Evolutionary conservation across 2,888 invertebrate genomes (phyloP).

Genomic region (Seira sanloemensis): DNA sequence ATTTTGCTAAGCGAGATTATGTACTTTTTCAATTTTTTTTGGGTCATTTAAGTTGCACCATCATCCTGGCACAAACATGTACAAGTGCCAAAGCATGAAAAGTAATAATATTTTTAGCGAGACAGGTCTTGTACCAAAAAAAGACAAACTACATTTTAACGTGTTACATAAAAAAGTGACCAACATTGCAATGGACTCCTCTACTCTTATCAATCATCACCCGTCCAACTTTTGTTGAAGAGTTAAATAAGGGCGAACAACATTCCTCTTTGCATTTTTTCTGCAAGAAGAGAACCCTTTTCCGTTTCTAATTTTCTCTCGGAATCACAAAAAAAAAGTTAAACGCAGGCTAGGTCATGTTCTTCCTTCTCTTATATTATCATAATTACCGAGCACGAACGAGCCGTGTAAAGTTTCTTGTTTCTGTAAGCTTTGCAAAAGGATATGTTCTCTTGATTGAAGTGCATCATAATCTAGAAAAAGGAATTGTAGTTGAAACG

Average conservation of each 20-base stretch:
- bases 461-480: slow-evolving; percentile 7
- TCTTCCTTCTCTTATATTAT: slow-evolving; percentile 38
- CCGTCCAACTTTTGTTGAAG: background rate
- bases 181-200: slow-evolving; percentile 5
- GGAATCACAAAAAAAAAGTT: background rate
- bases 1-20: background rate
- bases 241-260: background rate
- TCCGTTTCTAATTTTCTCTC: slow-evolving; percentile 2
- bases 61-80: too few species aligned
- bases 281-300: slow-evolving; percentile 13
- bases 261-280: slow-evolving; percentile 5
- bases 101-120: too few species aligned
- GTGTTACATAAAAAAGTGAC: slow-evolving; percentile 6
- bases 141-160: background rate
- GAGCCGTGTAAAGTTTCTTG: slow-evolving; percentile 41
- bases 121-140: background rate
- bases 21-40: too few species aligned
- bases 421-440: slow-evolving; percentile 19
- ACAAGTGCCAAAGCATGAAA: too few species aligned
- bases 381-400: slow-evolving; percentile 49
- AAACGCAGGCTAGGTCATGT: slow-evolving; percentile 48
- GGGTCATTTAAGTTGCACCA: too few species aligned
- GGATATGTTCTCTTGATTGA: background rate
- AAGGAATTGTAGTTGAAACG: slow-evolving; percentile 5
- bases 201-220: slow-evolving; percentile 7